Evolutionary conservation across 2,113 vertebrate genomes (phyloP), one percentile per base, ranked within the genome.

Genomic region (Nesogale talazaci): DNA sequence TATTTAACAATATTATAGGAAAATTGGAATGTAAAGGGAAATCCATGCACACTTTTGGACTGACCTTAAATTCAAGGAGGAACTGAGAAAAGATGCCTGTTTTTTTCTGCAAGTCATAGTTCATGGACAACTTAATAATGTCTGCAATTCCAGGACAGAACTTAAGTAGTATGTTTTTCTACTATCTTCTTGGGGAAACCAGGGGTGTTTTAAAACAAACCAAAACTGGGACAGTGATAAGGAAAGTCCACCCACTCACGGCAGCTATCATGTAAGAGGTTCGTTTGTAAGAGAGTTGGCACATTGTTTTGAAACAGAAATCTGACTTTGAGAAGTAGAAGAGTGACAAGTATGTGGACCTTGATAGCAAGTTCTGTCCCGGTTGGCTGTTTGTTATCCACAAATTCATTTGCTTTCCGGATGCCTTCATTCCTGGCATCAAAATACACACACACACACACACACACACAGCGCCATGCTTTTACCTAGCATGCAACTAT

Each of bases 21-120:
- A 83, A 88, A 7, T 83, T 67, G 92, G 19, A 72, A 72, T 95
- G 34, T 56, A 67, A 94, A 93, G 15, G 20, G 76, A 87, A 91
- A 85, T 52, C 14, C 10, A 52, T 52, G 46, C 46, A 52, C 6
- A 57, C 3, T 34, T 79, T 88, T 85, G 91, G 70, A 46, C 65
- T 87, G 42, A 5, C 2, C 15, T 95, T 86, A 29, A 90, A 77
- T 81, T 78, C 19, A 91, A 95, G 83, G 36, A 88, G 27, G 27
- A 79, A 10, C 12, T n/a, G 42, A 23, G 22, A 67, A 34, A 22
- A 82, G 29, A 85, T 36, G 63, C 23, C 17, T 61, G 17, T 61
- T 61, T 61, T 61, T 80, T 88, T 75, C 57, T 86, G 42, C 34
- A 89, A 77, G 42, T 74, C 9, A 78, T 67, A 83, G 79, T 38